Evolutionary conservation across 2,113 vertebrate species (phyloP).

Genomic region (Nothocercus julius): DNA sequence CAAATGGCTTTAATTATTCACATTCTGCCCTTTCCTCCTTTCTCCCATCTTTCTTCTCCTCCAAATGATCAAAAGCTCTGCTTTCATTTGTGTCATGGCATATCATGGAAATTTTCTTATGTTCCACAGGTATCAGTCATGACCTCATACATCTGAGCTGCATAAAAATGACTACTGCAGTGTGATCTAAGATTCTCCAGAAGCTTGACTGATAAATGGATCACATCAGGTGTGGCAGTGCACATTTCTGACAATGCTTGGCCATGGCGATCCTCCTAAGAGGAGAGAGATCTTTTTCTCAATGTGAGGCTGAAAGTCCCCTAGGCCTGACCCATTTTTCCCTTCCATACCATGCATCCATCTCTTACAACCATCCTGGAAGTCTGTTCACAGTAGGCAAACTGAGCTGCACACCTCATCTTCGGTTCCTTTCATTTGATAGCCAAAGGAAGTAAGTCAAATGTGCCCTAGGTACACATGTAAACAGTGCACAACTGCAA

Average conservation of each 20-base stretch:
- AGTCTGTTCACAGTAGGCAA: not conserved
- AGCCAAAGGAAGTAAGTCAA: not conserved
- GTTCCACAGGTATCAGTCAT: not conserved
- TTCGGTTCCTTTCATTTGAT: not conserved
- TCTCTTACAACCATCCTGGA: not conserved
- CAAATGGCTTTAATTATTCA: conserved; percentile 59
- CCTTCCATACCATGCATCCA: not conserved
- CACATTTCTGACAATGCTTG: not conserved
- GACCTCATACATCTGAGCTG: not conserved
- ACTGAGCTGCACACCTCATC: not conserved
- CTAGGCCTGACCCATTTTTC: not conserved
- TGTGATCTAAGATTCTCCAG: not conserved
- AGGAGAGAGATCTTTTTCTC: not conserved
- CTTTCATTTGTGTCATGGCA: not conserved
- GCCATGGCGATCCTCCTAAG: not conserved
- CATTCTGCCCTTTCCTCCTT: conserved; percentile 17
- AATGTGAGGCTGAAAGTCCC: not conserved
- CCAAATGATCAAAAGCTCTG: conserved; percentile 27
- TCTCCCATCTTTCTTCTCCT: conserved; percentile 5
- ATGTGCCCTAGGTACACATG: fast-evolving
- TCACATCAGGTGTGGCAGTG: not conserved
- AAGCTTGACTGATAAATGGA: not conserved
- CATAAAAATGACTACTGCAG: not conserved
- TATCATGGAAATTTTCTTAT: not conserved
- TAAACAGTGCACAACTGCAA: not conserved